These are phyloP conservation scores for Dolichoris vasculosae DNA, from an alignment of 1,140 invertebrate genomes.

Conservation along the genomic window DNA sequence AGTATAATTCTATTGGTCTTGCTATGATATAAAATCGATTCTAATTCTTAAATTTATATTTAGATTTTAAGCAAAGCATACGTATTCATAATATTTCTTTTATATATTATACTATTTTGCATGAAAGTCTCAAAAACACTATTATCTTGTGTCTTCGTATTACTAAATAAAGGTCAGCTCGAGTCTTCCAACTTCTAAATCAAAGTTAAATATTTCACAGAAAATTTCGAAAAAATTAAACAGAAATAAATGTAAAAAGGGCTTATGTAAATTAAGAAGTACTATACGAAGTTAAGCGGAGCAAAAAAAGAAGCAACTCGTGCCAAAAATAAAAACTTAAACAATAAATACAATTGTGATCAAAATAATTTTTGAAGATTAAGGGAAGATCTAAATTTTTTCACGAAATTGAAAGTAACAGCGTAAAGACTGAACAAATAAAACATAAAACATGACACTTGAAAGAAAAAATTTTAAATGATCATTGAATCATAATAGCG, in stretches of 20 bases:
- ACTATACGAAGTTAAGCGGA: conserved; percentile 20
- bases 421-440: conserved; percentile 61
- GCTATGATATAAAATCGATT: conserved; percentile 49
- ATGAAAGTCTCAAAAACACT: neutral
- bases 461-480: neutral
- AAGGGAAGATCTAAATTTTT: conserved; percentile 50
- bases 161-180: conserved; percentile 53
- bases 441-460: too few relatives aligned
- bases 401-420: conserved; percentile 56
- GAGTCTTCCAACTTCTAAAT: conserved; percentile 62
- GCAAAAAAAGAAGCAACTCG: conserved; percentile 41
- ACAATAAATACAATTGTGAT: conserved; percentile 53
- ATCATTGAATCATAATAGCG: neutral
- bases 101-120: neutral
- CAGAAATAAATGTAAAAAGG: neutral
- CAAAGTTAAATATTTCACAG: conserved; percentile 38
- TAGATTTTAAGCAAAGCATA: neutral
- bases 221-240: neutral
- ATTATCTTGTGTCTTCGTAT: conserved; percentile 34
- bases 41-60: neutral
- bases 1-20: conserved; percentile 45
- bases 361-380: conserved; percentile 46
- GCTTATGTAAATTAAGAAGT: conserved; percentile 2
- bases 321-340: conserved; percentile 48
- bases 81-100: neutral